phyloP scores from a whole-genome alignment of 2,888 invertebrate species.

The Dastarcus helophoroides region DNA sequence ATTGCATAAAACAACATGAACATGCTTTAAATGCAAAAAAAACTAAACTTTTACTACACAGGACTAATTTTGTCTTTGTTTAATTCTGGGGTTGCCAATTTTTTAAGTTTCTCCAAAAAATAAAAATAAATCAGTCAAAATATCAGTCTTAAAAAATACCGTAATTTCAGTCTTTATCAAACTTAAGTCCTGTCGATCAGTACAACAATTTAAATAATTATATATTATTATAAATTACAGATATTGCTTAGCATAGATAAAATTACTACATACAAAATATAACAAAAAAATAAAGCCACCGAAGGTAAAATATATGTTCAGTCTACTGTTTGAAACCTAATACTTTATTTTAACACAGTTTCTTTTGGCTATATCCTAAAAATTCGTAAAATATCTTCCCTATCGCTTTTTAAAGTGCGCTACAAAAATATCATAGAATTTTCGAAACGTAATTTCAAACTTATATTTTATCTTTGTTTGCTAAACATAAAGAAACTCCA shows the following conservation, averaged over 20 bases:
- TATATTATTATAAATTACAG: conserved; percentile 21
- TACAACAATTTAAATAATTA: conserved; percentile 22
- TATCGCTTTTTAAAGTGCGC: too few relatives aligned
- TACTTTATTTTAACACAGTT: too few relatives aligned
- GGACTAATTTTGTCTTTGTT: conserved; percentile 24
- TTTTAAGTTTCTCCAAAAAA: conserved; percentile 11
- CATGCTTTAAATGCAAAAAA: conserved; percentile 38
- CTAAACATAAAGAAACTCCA: too few relatives aligned
- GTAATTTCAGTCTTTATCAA: conserved; percentile 23
- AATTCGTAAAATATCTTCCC: too few relatives aligned
- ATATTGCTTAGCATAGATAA: conserved; percentile 12
- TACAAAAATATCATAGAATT: conserved; percentile 1
- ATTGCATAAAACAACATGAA: conserved; percentile 40
- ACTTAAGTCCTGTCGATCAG: conserved; percentile 32
- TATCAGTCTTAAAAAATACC: conserved; percentile 33
- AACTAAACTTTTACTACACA: conserved; percentile 30
- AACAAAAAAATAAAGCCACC: too few relatives aligned
- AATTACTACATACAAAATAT: conserved; percentile 6
- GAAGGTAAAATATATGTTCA: too few relatives aligned
- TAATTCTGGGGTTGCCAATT: conserved; percentile 39
- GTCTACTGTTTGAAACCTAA: too few relatives aligned
- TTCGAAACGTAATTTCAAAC: conserved; percentile 3
- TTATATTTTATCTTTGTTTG: conserved; percentile 7
- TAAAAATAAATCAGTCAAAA: conserved; percentile 38
- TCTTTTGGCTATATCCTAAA: too few relatives aligned